A percentile compares a stretch with the other conserved stretches of the same genome.
Conservation (phyloP, 2,888 invertebrate species). For the Troides helena region DNA sequence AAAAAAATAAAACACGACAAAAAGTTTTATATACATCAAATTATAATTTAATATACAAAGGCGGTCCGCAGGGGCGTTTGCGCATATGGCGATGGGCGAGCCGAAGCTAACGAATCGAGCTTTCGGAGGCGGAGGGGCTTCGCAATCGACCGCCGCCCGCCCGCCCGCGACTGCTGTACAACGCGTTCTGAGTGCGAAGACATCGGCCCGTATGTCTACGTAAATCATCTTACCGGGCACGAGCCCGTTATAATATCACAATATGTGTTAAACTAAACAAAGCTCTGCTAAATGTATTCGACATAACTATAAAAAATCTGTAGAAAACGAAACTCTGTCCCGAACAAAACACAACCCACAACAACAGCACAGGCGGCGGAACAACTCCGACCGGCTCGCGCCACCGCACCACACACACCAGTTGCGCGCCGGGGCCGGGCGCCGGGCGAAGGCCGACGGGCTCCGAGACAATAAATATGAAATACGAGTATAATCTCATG, state of each 20-base stretch:
- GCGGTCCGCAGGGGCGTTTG: constrained; percentile 13
- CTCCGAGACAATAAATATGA: constrained; percentile 38
- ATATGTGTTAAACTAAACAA: constrained; percentile 70
- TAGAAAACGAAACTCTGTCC: constrained; percentile 58
- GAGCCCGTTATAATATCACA: constrained; percentile 75
- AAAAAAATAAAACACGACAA: constrained; percentile 53
- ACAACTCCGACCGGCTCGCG: neutral
- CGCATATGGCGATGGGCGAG: neutral
- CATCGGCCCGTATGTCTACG: constrained; percentile 39
- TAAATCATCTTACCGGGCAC: constrained; percentile 67
- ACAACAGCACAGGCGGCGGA: neutral
- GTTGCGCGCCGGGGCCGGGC: neutral
- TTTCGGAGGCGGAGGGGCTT: neutral
- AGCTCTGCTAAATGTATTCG: constrained; percentile 62
- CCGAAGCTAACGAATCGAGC: constrained; percentile 4
- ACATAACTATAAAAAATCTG: constrained; percentile 59
- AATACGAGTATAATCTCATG: constrained; percentile 29
- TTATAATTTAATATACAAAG: constrained; percentile 69
- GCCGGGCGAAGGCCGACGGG: constrained; percentile 2
- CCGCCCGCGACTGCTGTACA: neutral
- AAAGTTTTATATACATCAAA: constrained; percentile 70
- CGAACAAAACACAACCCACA: constrained; percentile 47
- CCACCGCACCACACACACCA: too few species aligned
- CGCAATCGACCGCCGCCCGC: neutral
- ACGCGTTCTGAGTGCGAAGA: constrained; percentile 22